Percentiles rank a stretch among this genome's conserved stretches.
These are phyloP conservation scores for Pseudomyrmex pallidus DNA, from an alignment of 1,140 invertebrate genomes.

Conservation along the genomic window DNA sequence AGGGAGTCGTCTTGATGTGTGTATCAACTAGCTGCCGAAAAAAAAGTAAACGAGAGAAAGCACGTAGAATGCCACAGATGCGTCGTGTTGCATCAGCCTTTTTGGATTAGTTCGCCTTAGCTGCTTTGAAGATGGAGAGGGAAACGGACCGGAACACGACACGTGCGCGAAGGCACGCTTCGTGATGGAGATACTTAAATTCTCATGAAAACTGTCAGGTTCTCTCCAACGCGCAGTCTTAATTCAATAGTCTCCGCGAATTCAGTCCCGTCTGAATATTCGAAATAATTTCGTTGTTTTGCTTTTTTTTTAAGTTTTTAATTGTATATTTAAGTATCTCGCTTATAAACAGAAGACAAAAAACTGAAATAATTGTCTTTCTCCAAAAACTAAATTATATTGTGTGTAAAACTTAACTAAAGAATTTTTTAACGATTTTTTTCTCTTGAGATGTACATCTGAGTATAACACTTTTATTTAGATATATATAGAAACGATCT, in stretches of 20 bases:
- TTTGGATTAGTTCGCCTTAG: slow-evolving; percentile 21
- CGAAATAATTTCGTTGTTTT: no score
- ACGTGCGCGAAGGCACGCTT: slow-evolving; percentile 29
- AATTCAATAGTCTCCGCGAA: neutral
- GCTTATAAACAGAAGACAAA: no score
- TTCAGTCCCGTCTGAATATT: no score
- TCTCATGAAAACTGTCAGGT: neutral
- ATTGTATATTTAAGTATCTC: no score
- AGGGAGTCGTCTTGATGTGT: neutral
- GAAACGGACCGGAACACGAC: slow-evolving; percentile 25
- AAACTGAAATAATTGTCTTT: no score
- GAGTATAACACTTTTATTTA: neutral
- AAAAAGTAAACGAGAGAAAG: slow-evolving; percentile 4
- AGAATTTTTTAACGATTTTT: no score
- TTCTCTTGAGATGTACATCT: neutral
- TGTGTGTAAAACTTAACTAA: no score
- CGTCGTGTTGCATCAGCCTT: slow-evolving; percentile 33
- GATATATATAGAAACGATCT: no score
- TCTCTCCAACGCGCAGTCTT: neutral
- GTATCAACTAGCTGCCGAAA: neutral
- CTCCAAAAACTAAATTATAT: no score
- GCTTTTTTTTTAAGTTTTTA: no score
- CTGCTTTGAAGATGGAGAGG: slow-evolving; percentile 2
- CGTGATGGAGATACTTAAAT: neutral
- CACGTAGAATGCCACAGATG: slow-evolving; percentile 17